These are phyloP conservation scores for Passerina amoena DNA, from an alignment of 2,113 vertebrate species.

Conservation along the genomic window DNA sequence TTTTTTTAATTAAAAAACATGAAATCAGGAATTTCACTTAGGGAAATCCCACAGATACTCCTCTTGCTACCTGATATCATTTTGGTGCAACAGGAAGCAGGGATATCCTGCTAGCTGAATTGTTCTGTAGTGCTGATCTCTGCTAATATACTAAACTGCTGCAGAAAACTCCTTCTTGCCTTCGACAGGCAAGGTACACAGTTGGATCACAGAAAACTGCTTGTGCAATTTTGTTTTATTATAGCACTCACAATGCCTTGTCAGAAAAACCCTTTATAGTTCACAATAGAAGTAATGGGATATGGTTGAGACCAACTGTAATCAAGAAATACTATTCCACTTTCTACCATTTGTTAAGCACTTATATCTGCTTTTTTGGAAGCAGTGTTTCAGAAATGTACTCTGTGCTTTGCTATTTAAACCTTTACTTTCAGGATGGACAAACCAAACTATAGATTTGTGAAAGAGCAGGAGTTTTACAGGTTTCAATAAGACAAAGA, in stretches of 20 bases:
- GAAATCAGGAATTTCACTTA: background rate
- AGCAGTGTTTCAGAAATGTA: background rate
- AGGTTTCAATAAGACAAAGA: background rate
- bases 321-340: background rate
- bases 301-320: background rate
- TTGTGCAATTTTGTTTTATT: background rate
- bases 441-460: background rate
- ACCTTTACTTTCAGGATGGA: background rate
- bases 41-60: background rate
- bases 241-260: background rate
- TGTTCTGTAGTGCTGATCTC: background rate
- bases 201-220: background rate
- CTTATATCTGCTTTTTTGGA: background rate
- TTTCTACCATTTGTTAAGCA: background rate
- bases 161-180: background rate
- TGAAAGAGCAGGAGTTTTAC: background rate
- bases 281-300: background rate
- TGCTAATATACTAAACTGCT: background rate
- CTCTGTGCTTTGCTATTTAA: background rate
- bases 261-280: background rate
- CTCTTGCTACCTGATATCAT: background rate
- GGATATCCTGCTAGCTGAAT: background rate
- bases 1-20: background rate
- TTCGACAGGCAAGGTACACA: background rate
- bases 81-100: background rate